Evolutionary conservation across 2,888 invertebrate species (phyloP).

Genomic region (Cremastinae sp.): DNA sequence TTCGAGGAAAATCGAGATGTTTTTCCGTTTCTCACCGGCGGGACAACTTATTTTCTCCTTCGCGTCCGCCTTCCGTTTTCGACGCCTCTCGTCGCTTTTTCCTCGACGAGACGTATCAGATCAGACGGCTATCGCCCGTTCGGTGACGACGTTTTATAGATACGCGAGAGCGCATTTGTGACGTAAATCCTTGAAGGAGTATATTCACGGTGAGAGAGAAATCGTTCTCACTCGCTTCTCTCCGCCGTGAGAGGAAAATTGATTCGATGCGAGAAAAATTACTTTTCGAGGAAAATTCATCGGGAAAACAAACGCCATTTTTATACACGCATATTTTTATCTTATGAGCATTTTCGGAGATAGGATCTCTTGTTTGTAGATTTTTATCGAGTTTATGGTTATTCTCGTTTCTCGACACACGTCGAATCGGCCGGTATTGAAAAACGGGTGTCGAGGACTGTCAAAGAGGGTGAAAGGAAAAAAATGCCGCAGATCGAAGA

Average conservation of each 20-base stretch:
- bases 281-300: slow-evolving; percentile 26
- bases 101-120: slow-evolving; percentile 54
- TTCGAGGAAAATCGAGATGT: slow-evolving; percentile 46
- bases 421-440: slow-evolving; percentile 43
- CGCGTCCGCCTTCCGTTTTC: slow-evolving; percentile 14
- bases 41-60: slow-evolving; percentile 18
- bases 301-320: neutral
- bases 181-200: slow-evolving; percentile 59
- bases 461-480: slow-evolving; percentile 58
- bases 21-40: slow-evolving; percentile 12
- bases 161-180: slow-evolving; percentile 64
- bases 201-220: slow-evolving; percentile 54
- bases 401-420: slow-evolving; percentile 24
- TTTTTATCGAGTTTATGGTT: slow-evolving; percentile 44
- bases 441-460: slow-evolving; percentile 53
- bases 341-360: slow-evolving; percentile 33
- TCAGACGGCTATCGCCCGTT: slow-evolving; percentile 65
- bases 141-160: slow-evolving; percentile 63
- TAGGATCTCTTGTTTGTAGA: slow-evolving; percentile 57
- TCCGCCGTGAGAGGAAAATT: slow-evolving; percentile 48
- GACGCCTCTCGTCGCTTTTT: slow-evolving; percentile 25
- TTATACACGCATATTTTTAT: slow-evolving; percentile 13
- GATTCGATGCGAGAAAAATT: slow-evolving; percentile 23
- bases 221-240: slow-evolving; percentile 17
- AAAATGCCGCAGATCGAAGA: slow-evolving; percentile 57